Conservation (phyloP, 1,140 invertebrate genomes). For the Trachymyrmex septentrionalis region DNA sequence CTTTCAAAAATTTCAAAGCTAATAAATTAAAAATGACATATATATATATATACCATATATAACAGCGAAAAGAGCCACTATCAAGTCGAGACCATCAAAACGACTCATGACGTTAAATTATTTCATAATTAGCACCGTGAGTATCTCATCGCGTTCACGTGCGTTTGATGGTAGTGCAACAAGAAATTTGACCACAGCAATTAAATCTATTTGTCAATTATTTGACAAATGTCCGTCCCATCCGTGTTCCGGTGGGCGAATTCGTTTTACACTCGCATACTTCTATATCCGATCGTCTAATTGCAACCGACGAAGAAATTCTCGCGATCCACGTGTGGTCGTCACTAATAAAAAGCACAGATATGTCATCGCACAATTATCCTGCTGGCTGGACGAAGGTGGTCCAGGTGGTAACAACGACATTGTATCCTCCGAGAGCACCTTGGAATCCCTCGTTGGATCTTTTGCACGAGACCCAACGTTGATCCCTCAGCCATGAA, state of each 20-base stretch:
- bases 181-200: conserved; percentile 73
- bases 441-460: conserved; percentile 18
- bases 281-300: conserved; percentile 71
- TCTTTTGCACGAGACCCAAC: not conserved
- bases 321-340: conserved; percentile 62
- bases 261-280: conserved; percentile 77
- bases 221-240: conserved; percentile 75
- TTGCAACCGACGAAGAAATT: conserved; percentile 62
- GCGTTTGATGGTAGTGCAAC: conserved; percentile 11
- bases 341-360: conserved; percentile 56
- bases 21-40: not conserved
- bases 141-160: conserved; percentile 56
- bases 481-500: not conserved
- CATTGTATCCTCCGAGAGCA: conserved; percentile 42
- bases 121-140: conserved; percentile 66
- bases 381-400: conserved; percentile 20
- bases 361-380: conserved; percentile 73
- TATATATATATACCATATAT: not conserved
- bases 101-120: conserved; percentile 61
- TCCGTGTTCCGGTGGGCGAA: conserved; percentile 49
- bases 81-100: not conserved
- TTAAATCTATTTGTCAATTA: conserved; percentile 82
- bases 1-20: not conserved
- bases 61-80: not conserved
- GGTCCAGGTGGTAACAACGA: conserved; percentile 55